Conservation (phyloP, 2,888 invertebrate genomes). For the Tenthredo distinguenda region DNA sequence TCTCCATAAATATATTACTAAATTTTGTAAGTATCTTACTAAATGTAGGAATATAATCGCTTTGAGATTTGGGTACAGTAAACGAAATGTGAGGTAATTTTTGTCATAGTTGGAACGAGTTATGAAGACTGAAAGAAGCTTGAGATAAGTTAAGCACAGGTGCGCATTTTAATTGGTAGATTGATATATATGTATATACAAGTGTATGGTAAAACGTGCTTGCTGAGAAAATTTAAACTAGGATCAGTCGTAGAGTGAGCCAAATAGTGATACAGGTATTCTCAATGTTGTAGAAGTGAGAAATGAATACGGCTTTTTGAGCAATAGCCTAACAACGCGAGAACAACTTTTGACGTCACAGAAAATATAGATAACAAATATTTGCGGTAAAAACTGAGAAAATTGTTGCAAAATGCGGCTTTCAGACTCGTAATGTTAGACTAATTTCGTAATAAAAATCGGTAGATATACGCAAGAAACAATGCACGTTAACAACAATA, state of each 20-base stretch:
- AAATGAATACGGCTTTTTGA: neutral
- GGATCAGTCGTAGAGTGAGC: neutral
- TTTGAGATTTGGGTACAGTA: neutral
- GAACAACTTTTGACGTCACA: neutral
- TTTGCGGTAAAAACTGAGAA: neutral
- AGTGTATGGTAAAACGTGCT: neutral
- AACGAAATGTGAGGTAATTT: neutral
- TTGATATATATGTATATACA: neutral
- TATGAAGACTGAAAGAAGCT: neutral
- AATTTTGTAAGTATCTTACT: neutral
- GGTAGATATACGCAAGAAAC: neutral
- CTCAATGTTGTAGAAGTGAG: neutral
- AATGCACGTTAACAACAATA: neutral
- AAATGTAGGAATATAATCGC: neutral
- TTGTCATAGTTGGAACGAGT: neutral
- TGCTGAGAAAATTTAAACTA: neutral
- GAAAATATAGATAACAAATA: neutral
- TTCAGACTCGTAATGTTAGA: neutral
- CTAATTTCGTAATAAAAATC: neutral
- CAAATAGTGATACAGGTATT: neutral
- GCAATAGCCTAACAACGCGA: neutral
- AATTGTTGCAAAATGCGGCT: neutral
- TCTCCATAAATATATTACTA: neutral
- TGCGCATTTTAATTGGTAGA: slow-evolving; percentile 21
- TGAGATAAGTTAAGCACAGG: slow-evolving; percentile 29